Evolutionary conservation across 2,797 vertebrate genomes (phyloP), one percentile per base, ranked within the genome.

Genomic region (Spea hammondii): DNA sequence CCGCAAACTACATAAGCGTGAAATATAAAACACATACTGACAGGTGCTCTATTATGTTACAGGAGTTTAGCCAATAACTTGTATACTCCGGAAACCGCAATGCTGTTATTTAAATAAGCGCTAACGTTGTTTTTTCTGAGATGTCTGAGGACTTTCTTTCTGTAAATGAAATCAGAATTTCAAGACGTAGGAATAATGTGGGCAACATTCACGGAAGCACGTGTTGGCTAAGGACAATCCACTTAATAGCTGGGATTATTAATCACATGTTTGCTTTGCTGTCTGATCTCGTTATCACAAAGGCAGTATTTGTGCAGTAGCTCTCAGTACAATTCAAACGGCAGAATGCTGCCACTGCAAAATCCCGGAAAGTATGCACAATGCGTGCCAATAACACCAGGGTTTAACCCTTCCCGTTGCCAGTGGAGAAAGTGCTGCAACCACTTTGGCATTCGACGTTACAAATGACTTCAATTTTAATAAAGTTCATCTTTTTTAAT

Each of bases 231-330:
- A 32, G 51, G 70, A 75, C 47, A 82, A 85, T 77, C 70, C 0
- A 0, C 85, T 86, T 85, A 88, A 74, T 72, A 74, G 73, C 66
- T 82, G 68, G 72, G 84, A 80, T 55, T 53, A 50, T 83, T 79
- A 80, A 0, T 0, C 64, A 70, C 75, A 74, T 72, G 83, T 80
- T 86, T 73, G 75, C 76, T n/a, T 32, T 71, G 57, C 78, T 80
- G 5, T 79, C 85, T 85, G 83, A 85, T 83, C 74, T 55, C 76
- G 73, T 80, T 72, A 80, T 68, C 79, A 84, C 79, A 83, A 77
- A 57, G 74, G 65, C 48, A 65, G 73, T 85, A 77, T 83, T 86
- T 84, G 51, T 76, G 60, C 55, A 79, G 71, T 59, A 49, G 70
- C 79, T 74, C 62, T 75, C 85, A 76, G 65, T 65, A 32, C 66